phyloP scores from a whole-genome alignment of 1,140 invertebrate genomes.

The Aphelenchoides fujianensis region DNA sequence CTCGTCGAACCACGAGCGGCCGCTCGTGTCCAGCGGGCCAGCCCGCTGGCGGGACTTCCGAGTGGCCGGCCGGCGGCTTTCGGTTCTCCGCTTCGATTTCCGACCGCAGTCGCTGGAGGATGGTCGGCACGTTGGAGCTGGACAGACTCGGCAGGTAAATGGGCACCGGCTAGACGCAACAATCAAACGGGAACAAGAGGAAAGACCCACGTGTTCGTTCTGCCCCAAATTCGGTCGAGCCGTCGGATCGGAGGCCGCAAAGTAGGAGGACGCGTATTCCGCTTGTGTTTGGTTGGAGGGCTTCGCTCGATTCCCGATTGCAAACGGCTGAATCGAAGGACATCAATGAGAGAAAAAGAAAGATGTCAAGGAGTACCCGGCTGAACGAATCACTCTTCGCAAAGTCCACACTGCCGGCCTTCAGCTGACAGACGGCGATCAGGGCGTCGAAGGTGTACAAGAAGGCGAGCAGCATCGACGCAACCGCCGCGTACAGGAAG shows the following conservation, averaged over 20 bases:
- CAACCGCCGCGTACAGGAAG: constrained; percentile 28
- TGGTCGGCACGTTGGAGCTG: neutral
- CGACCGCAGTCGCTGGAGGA: neutral
- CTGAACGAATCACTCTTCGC: constrained; percentile 3
- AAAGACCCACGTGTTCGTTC: neutral
- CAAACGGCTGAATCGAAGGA: constrained; percentile 12
- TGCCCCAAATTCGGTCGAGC: neutral
- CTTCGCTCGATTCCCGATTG: neutral
- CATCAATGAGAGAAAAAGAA: no score
- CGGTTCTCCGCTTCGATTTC: constrained; percentile 11
- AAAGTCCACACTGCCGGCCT: constrained; percentile 29
- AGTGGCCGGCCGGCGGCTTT: neutral
- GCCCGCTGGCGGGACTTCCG: no score
- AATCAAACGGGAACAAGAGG: neutral
- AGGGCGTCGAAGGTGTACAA: constrained; percentile 32
- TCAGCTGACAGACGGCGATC: constrained; percentile 19
- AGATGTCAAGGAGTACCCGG: no score
- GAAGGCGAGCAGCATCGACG: constrained; percentile 27
- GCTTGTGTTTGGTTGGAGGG: no score
- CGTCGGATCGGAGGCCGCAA: neutral
- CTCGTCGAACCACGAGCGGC: constrained; percentile 1
- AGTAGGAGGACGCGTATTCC: neutral
- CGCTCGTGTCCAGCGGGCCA: neutral
- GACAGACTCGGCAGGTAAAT: neutral
- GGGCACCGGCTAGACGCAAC: neutral